Evolutionary conservation across 2,797 vertebrate genomes (phyloP), one percentile per base, ranked within the genome.

Genomic region (Poeciliopsis paucimaculata): DNA sequence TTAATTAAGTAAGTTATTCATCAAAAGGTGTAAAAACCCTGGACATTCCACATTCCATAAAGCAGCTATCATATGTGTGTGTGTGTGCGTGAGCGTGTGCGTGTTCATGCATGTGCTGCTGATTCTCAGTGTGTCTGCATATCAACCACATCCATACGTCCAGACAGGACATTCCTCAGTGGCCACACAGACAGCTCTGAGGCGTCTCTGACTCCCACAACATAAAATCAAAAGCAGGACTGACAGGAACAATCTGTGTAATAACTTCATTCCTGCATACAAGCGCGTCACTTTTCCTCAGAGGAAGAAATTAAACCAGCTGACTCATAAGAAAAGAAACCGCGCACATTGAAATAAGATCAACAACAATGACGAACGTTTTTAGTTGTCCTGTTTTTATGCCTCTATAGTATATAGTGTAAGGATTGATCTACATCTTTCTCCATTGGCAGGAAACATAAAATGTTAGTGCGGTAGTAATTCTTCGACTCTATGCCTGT

Each of bases 1-100:
- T 88, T 90, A 84, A 93, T 94, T 83, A 94, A 91, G 86, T 31
- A 79, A 47, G 70, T 86, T 91, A 91, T 87, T 94, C 88, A 92
- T 87, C 84, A 16, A 76, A 84, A 77, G 73, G 60, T 82, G 75
- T 72, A 41, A 87, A 81, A 90, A 90, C 89, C 34, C 79, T 86
- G 76, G 81, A 81, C 73, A 26, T 81, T 64, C 80, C 77, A 83
- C 85, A 79, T 88, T 90, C 89, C 88, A 79, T 74, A 72, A 81
- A 45, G 60, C 36, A 71, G 49, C 66, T 31, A 73, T 18, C 68
- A 64, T 77, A 53, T 78, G 79, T 73, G 5, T 16, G 12, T 18
- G 13, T 9, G 60, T 34, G 6, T 53, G 23, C 5, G 36, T 6
- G 11, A 0, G 7, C 4, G 23, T 57, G 5, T 18, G 12, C 8